These are phyloP conservation scores for Apistogramma diplotaenia DNA, from an alignment of 2,113 vertebrate genomes.

Conservation along the genomic window DNA sequence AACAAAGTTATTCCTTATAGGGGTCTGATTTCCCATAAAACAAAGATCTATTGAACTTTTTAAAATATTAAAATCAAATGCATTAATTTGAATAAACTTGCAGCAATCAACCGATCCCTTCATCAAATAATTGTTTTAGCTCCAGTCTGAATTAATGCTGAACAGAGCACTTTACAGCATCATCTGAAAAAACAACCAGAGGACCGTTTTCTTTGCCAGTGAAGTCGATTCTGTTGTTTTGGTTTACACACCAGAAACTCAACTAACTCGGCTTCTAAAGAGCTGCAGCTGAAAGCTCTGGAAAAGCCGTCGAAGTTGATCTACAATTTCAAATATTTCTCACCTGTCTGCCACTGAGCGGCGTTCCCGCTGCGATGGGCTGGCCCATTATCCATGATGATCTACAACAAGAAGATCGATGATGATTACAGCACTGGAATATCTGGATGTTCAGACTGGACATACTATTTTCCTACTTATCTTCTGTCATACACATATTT, in stretches of 20 bases:
- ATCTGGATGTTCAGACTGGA: not conserved
- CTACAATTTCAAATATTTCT: not conserved
- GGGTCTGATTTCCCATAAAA: not conserved
- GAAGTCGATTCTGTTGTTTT: not conserved
- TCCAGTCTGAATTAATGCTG: not conserved
- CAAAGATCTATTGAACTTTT: not conserved
- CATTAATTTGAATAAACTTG: not conserved
- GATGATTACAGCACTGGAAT: not conserved
- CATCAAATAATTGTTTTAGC: not conserved
- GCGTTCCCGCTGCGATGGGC: constrained; percentile 68
- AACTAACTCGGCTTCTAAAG: not conserved
- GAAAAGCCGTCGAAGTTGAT: not conserved
- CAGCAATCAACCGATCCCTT: not conserved
- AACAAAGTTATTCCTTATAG: not conserved
- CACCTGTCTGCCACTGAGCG: constrained; percentile 78
- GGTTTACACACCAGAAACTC: not conserved
- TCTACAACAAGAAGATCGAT: constrained; percentile 52
- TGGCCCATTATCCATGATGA: constrained; percentile 83
- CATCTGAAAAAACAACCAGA: not conserved
- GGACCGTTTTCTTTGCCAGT: not conserved
- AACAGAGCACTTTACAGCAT: not conserved
- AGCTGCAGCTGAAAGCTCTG: not conserved
- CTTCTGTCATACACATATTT: not conserved
- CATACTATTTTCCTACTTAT: not conserved
- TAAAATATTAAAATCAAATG: not conserved